Evolutionary conservation across 2,888 invertebrate genomes (phyloP).

Genomic region (Cheiracanthium punctorium): DNA sequence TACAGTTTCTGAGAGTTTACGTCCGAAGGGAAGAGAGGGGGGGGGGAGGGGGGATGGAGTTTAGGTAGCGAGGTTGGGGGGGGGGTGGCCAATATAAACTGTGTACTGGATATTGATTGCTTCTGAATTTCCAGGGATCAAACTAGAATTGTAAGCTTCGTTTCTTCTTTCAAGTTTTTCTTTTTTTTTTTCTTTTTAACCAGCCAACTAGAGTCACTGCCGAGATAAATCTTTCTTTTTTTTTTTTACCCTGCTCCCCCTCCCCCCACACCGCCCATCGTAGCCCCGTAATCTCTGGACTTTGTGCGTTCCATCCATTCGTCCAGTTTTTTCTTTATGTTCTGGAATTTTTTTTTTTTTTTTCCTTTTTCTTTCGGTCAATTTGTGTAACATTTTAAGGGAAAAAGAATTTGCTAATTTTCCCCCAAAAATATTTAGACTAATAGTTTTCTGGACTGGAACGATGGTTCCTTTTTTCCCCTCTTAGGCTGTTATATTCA

Average conservation of each 20-base stretch:
- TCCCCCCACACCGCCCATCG: constrained; percentile 25
- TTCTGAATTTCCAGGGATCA: constrained; percentile 70
- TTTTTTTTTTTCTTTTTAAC: constrained; percentile 36
- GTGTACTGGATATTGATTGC: constrained; percentile 67
- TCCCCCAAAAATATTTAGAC: no score
- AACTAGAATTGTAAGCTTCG: constrained; percentile 69
- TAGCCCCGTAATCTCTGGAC: constrained; percentile 41
- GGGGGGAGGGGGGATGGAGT: constrained; percentile 39
- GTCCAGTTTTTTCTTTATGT: no score
- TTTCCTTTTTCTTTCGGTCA: neutral
- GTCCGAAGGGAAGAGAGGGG: constrained; percentile 15
- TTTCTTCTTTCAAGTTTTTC: constrained; percentile 28
- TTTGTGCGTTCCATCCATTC: constrained; percentile 41
- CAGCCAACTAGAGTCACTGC: constrained; percentile 58
- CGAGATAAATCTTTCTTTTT: constrained; percentile 58
- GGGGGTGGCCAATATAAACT: constrained; percentile 55
- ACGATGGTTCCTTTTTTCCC: no score
- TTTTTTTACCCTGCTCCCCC: constrained; percentile 29
- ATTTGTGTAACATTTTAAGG: neutral
- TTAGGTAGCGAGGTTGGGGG: constrained; percentile 22
- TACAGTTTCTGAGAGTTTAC: constrained; percentile 68
- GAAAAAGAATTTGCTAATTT: neutral
- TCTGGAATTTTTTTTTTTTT: no score
- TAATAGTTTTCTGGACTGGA: no score
- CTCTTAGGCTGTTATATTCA: no score